Percentiles rank a stretch among this genome's conserved stretches.
Evolutionary conservation across 2,113 vertebrate genomes (phyloP).

Genomic region (Cololabis saira): DNA sequence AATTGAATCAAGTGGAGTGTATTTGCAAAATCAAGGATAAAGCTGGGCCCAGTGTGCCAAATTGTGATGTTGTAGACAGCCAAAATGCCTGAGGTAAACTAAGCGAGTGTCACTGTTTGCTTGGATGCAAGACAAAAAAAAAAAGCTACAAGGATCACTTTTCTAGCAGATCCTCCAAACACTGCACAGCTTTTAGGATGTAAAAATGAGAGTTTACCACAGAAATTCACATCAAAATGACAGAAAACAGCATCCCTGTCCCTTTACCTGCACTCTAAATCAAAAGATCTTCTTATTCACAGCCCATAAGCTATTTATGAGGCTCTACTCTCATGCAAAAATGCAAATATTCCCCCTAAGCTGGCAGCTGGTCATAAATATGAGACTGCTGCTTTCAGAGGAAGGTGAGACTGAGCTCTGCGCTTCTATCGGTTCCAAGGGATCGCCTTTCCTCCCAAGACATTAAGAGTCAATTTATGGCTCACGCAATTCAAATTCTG

Average conservation of each 20-base stretch:
- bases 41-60: too few species aligned
- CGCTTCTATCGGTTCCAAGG: constrained; percentile 20
- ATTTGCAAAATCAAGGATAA: too few species aligned
- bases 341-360: constrained; percentile 34
- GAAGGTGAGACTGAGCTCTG: constrained; percentile 16
- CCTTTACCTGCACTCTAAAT: constrained; percentile 17
- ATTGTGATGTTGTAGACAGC: too few species aligned
- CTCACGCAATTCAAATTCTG: constrained; percentile 38
- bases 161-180: background rate
- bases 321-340: constrained; percentile 26
- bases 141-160: background rate
- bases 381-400: constrained; percentile 18
- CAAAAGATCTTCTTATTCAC: constrained; percentile 13
- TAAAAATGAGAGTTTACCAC: background rate
- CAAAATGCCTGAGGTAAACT: too few species aligned
- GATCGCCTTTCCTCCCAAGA: constrained; percentile 23
- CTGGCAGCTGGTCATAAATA: constrained; percentile 63
- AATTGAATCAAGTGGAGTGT: too few species aligned
- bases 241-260: background rate
- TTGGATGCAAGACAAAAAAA: background rate
- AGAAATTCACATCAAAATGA: constrained; percentile 15
- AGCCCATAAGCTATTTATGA: constrained; percentile 61
- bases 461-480: constrained; percentile 69
- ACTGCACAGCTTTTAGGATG: background rate
- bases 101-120: background rate